Evolutionary conservation across 2,797 vertebrate species (phyloP).

Genomic region (Balearica regulorum): DNA sequence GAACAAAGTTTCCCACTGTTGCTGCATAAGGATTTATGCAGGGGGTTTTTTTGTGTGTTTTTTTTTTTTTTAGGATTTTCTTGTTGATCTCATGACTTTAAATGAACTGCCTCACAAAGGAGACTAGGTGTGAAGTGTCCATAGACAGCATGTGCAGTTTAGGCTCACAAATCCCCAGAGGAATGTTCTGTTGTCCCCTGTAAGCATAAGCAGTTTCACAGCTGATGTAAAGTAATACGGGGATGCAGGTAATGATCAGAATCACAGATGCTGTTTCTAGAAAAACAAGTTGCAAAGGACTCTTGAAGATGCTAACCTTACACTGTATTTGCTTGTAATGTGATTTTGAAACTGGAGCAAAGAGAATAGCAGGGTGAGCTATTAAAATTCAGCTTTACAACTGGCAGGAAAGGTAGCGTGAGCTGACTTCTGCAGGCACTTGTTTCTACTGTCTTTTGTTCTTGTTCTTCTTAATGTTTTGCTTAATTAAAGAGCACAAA

Average conservation of each 20-base stretch:
- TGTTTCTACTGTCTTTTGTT: background rate
- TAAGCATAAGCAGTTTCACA: background rate
- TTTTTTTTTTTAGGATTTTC: background rate
- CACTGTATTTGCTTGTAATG: background rate
- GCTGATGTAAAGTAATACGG: background rate
- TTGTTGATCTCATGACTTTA: background rate
- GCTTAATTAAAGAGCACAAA: conserved; percentile 16
- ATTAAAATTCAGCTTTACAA: conserved; percentile 17
- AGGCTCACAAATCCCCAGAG: background rate
- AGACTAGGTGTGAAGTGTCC: background rate
- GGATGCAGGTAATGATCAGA: background rate
- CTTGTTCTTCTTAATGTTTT: background rate
- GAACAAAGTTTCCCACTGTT: background rate
- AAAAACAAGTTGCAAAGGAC: background rate
- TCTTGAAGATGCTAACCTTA: background rate
- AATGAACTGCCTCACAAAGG: background rate
- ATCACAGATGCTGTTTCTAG: background rate
- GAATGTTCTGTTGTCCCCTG: background rate
- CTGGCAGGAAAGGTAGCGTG: background rate
- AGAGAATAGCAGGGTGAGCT: background rate
- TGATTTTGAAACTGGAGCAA: background rate
- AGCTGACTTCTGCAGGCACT: background rate
- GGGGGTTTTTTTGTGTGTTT: background rate
- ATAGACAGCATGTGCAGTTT: background rate
- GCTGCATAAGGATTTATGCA: background rate